Base-by-base conservation (phyloP, 2,888 invertebrate genomes). In the Lasioglossum malachurum region DNA sequence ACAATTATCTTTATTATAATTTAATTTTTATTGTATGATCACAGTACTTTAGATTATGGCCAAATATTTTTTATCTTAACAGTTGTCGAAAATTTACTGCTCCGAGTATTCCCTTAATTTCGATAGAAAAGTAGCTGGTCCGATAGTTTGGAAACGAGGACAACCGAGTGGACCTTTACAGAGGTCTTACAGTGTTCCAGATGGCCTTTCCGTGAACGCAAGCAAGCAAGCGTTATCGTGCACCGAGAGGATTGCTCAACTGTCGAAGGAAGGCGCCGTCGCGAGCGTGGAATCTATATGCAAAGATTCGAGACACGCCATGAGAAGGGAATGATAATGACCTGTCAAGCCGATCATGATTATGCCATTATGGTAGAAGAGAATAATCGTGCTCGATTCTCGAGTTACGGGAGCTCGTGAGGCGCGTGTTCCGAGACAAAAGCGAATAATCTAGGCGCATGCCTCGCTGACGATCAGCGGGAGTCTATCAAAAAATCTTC, bases 331-430 rank as follows among this genome's bases (percentile, higher is more conserved):
- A 60, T 53, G 84, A 86, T 77, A 76, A 78, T 75, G 64, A 77
- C 27, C 74, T 64, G 77, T 57, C 67, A 53, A 53, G 27, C 72
- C 49, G 67, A 85, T 79, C 72, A 27, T 69, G 82, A 86, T 82
- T 41, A 60, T 75, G 57, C 72, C 14, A 73, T 72, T 67, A 82
- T 49, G 41, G 16, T 53, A 16, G 44, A 60, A 31, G 67, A 75
- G 67, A 73, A 84, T 44, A 31, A 76, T 31, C 71, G 41, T 41
- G 44, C 69, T n/a, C n/a, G 49, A 78, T 78, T 49, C 78, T 38
- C 49, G 12, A 71, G 46, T 49, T 53, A 71, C 53, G 49, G 69
- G 69, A 69, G 46, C 69, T 78, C 75, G 53, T 27, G 35, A n/a
- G 31, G 41, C n/a, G 49, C 49, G 31, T 38, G 27, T 78, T 69